Evolutionary conservation across 2,888 invertebrate genomes (phyloP), one percentile per base, ranked within the genome.

Genomic region (Pandemis heparana): DNA sequence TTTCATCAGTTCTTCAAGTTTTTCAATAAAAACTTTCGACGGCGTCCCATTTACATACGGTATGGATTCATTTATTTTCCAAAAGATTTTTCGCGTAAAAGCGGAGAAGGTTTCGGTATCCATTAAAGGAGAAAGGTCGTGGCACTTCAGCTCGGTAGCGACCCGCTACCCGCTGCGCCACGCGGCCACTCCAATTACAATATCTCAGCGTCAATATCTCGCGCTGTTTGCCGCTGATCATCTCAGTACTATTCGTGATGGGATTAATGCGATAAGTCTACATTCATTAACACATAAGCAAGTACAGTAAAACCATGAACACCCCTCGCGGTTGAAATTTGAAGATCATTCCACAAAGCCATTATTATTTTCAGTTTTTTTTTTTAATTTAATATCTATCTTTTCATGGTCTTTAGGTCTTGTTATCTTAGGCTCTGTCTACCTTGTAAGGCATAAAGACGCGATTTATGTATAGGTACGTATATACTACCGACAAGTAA

Each of bases 21-120:
- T 94, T 94, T 93, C 92, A 94, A 94, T 94, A 94, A 94, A 94
- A 94, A 93, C 92, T 93, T 93, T 91, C 87, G 84, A 88, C 88
- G 89, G 86, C 85, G 87, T 88, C 89, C 89, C 89, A 93, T 92
- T 94, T 92, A 92, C 92, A 92, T 92, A 93, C 92, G 91, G 90
- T 90, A 90, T 90, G 90, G 92, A 91, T 91, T 92, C 92, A 91
- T 92, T 92, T 91, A 92, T 92, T 92, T 91, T 88, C 86, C 87
- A 83, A 91, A 92, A 91, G 90, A 89, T 90, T 92, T 90, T 89
- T 88, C 89, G 84, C 87, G 88, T 89, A 89, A 90, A 89, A 90
- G 88, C 87, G 87, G 84, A 85, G 87, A 87, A 88, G 89, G 87
- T 89, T 88, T 87, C 84, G 86, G 89, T 88, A 85, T 92, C 91